Conservation (phyloP, 53 echinoderm and acorn worm species). For the Paelopatides confundens region DNA sequence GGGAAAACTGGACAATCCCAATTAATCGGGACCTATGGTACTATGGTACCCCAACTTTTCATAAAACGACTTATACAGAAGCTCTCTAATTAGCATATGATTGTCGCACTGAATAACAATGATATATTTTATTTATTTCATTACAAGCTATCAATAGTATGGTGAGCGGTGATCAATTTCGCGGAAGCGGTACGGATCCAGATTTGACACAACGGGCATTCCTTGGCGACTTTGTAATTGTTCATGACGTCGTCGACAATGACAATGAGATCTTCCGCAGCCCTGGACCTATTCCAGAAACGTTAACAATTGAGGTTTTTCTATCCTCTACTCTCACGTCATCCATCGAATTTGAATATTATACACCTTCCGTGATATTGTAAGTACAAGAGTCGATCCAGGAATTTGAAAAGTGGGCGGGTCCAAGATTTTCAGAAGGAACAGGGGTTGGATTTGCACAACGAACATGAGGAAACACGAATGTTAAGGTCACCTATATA, state of each 20-base stretch:
- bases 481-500: too few relatives aligned
- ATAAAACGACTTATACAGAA: too few relatives aligned
- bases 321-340: background rate
- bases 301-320: background rate
- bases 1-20: too few relatives aligned
- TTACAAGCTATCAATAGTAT: background rate
- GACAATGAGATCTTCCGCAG: background rate
- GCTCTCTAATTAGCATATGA: too few relatives aligned
- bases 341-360: background rate
- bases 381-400: too few relatives aligned
- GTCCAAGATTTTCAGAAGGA: too few relatives aligned
- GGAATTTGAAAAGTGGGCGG: too few relatives aligned
- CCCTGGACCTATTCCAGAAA: background rate
- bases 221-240: background rate
- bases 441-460: too few relatives aligned
- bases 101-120: too few relatives aligned
- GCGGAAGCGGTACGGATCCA: background rate
- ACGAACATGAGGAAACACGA: too few relatives aligned
- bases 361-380: background rate
- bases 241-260: background rate
- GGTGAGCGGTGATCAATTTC: background rate
- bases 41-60: too few relatives aligned
- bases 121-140: background rate
- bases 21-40: too few relatives aligned
- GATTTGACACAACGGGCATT: background rate